A percentile compares a stretch with the other conserved stretches of the same genome.
phyloP scores from a whole-genome alignment of 2,113 vertebrate genomes.

The Xyliphius kryptos region DNA sequence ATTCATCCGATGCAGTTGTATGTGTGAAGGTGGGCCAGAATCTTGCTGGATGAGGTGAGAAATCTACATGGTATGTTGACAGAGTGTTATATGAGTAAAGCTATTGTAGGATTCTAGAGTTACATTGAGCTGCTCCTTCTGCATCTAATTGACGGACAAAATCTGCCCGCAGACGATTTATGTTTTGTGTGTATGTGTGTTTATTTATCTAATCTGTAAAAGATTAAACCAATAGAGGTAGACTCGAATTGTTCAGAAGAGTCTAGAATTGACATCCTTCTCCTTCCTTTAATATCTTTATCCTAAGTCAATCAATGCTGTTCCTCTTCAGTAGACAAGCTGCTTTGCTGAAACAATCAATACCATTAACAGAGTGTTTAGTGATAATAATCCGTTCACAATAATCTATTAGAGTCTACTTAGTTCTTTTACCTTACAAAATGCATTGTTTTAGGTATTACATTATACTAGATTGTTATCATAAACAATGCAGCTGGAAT shows the following conservation, averaged over 20 bases:
- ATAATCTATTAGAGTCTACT: too few species aligned
- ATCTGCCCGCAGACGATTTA: slow-evolving; percentile 18
- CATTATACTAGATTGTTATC: too few species aligned
- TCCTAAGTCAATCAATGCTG: neutral
- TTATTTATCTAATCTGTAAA: slow-evolving; percentile 24
- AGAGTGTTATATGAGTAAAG: slow-evolving; percentile 17
- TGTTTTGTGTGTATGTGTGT: neutral
- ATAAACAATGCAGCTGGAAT: too few species aligned
- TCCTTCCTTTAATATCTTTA: slow-evolving; percentile 9
- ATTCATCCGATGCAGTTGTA: too few species aligned
- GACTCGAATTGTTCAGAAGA: slow-evolving; percentile 19
- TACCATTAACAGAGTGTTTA: too few species aligned
- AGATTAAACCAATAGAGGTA: slow-evolving; percentile 27
- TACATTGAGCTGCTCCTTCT: slow-evolving; percentile 20
- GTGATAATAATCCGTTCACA: too few species aligned
- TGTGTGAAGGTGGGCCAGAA: neutral
- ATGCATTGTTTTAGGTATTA: too few species aligned
- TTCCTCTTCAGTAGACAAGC: neutral
- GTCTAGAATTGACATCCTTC: slow-evolving; percentile 17
- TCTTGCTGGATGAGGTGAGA: neutral
- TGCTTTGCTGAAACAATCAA: too few species aligned
- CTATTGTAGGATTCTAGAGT: slow-evolving; percentile 27
- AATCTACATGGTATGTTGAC: slow-evolving; percentile 2
- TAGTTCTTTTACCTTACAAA: too few species aligned
- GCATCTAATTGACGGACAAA: slow-evolving; percentile 38